Conservation (phyloP, 2,113 vertebrate genomes). For the Glaucomys volans region DNA sequence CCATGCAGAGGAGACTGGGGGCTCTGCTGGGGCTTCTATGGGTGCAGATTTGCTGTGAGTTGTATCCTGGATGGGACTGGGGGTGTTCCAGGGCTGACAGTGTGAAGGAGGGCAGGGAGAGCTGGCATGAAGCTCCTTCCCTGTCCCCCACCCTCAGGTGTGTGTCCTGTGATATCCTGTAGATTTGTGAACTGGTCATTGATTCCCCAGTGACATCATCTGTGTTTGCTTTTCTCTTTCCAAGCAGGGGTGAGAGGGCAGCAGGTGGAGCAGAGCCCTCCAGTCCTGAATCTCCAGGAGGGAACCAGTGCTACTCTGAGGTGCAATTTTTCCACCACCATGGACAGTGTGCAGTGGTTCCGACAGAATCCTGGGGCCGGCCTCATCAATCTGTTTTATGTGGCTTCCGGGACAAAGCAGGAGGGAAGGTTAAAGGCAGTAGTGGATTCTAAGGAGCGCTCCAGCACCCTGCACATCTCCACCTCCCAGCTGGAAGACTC, state of each 20-base stretch:
- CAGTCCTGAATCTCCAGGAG: neutral
- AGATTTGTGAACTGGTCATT: neutral
- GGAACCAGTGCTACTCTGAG: neutral
- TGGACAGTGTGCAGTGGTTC: neutral
- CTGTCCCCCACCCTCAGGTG: neutral
- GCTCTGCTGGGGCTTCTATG: constrained; percentile 36
- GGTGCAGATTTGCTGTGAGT: constrained; percentile 62
- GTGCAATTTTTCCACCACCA: constrained; percentile 1
- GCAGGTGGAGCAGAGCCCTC: constrained; percentile 28
- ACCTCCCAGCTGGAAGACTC: neutral
- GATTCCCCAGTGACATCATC: accelerated
- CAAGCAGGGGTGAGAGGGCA: neutral
- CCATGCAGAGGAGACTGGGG: constrained; percentile 18
- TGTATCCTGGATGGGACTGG: neutral
- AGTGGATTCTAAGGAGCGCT: accelerated
- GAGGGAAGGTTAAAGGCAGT: neutral
- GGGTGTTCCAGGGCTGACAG: no score
- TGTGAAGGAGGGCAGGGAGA: neutral
- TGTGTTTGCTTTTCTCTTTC: neutral
- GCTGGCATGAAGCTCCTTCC: accelerated
- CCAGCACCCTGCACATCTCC: neutral
- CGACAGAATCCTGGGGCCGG: neutral
- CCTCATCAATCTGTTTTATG: neutral
- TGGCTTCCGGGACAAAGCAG: neutral
- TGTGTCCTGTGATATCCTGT: no score